phyloP scores from a whole-genome alignment of 2,888 invertebrate species.

The Cancer borealis region DNA sequence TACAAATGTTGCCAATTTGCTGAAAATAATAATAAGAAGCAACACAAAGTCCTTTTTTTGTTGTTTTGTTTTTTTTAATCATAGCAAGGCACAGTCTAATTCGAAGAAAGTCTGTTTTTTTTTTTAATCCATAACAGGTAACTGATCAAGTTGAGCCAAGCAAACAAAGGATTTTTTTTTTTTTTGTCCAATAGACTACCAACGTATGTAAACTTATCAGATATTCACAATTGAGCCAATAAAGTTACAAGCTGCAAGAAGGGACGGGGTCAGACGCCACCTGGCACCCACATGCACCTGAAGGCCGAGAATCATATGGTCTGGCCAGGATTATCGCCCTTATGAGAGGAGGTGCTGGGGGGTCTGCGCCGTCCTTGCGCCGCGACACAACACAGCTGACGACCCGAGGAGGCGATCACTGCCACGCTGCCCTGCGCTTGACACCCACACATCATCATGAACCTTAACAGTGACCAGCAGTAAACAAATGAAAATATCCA shows the following conservation, averaged over 20 bases:
- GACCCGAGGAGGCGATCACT: constrained; percentile 25
- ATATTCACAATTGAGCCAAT: constrained; percentile 69
- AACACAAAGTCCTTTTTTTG: constrained; percentile 63
- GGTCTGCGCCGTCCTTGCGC: constrained; percentile 31
- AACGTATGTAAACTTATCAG: constrained; percentile 47
- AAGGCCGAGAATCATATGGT: constrained; percentile 40
- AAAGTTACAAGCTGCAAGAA: constrained; percentile 56
- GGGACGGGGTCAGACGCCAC: constrained; percentile 39
- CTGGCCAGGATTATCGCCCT: constrained; percentile 29
- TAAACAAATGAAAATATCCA: neutral
- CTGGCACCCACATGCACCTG: constrained; percentile 31
- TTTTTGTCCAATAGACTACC: constrained; percentile 30
- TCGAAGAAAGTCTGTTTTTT: constrained; percentile 62
- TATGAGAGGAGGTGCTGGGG: constrained; percentile 13
- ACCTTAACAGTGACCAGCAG: constrained; percentile 18
- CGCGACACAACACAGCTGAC: constrained; percentile 70
- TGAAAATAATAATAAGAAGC: constrained; percentile 54
- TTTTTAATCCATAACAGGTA: constrained; percentile 38
- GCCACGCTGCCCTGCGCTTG: neutral
- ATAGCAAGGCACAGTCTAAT: constrained; percentile 75
- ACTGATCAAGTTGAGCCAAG: constrained; percentile 65
- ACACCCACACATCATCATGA: neutral
- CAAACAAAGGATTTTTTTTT: constrained; percentile 67
- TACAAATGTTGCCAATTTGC: constrained; percentile 58
- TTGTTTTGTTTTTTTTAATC: constrained; percentile 57